Evolutionary conservation across 2,797 vertebrate species (phyloP), one percentile per base, ranked within the genome.

Genomic region (Anguilla marmorata): DNA sequence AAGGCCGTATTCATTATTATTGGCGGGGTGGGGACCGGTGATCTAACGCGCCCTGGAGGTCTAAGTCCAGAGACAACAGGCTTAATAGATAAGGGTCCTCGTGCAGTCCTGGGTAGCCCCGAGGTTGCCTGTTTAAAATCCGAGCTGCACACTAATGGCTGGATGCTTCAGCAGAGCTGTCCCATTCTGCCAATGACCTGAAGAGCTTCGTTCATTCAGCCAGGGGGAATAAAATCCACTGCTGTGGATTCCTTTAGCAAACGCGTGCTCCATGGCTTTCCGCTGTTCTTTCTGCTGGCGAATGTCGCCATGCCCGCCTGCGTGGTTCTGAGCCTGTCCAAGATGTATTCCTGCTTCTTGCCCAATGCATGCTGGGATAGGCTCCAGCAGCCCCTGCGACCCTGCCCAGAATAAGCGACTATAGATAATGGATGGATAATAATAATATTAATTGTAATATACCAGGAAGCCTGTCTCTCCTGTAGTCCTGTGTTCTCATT

Each of bases 391-490:
- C 37, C 37, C 37, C 37, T 37, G 37, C 1, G 37, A 37, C 37
- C 37, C 37, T 37, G 37, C 37, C 37, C 37, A 37, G 37, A 37
- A 37, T 37, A 37, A 37, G 37, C 37, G 37, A 2, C 37, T 37
- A 37, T 37, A 2, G 37, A 37, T 37, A 37, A 37, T 37, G 37
- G 37, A 79, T 2, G 3, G 4, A n/a, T 66, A 16, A 66, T n/a
- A 16, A n/a, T 8, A 16, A 60, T 66, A 12, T 2, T 41, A 21
- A 45, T 83, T 85, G 12, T 66, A 85, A 69, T 19, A 16, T 52
- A n/a, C n/a, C 37, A 19, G 74, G 37, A 33, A 30, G 45, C 66
- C 87, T n/a, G 79, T 87, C 54, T 82, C 80, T 52, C 7, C 50
- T 30, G 54, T 3, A 33, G 52, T 3, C 58, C 24, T 76, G 21